Evolutionary conservation across 1,140 invertebrate genomes (phyloP), one percentile per base, ranked within the genome.

Genomic region (Sipha flava): DNA sequence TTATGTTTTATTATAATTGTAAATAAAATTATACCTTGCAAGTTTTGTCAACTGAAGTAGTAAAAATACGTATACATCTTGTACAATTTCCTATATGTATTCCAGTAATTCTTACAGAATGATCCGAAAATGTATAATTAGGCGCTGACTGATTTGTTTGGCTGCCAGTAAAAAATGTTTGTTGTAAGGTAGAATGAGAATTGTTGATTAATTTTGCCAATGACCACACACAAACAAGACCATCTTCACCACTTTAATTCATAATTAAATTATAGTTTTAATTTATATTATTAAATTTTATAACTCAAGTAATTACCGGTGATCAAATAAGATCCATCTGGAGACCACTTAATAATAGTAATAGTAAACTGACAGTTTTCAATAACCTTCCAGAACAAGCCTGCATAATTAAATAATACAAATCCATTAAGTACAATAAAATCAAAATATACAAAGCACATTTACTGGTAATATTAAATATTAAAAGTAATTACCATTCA

Each of bases 41-140:
- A 21, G 92, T 94, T 83, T 91, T 89, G 84, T 98, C 95, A 62
- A 90, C 84, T 1, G 95, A 96, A 6, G 91, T 90, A 0, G 94
- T 91, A 64, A 89, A 90, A 68, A 96, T 84, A 62, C 91, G 87
- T 12, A 91, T 89, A 49, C 89, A 88, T 23, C 88, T 84, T 4
- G 91, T 90, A 14, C 86, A 85, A 80, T 80, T 80, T 9, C 87
- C 86, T 18, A 89, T 81, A 40, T 79, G 73, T 26, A 84, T 52
- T 75, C 83, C 84, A 81, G 86, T 84, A n/a, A 84, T 89, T 0
- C 93, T 89, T 79, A 93, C 83, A 0, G 91, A 91, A 85, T 95
- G 93, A 84, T 94, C 89, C 31, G 89, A 89, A 83, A 92, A 92
- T 2, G 88, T 88, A 81, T 91, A 90, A 0, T 90, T 68, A 18